Base-by-base conservation (phyloP, 2,113 vertebrate species). In the Choloepus hoffmanni region DNA sequence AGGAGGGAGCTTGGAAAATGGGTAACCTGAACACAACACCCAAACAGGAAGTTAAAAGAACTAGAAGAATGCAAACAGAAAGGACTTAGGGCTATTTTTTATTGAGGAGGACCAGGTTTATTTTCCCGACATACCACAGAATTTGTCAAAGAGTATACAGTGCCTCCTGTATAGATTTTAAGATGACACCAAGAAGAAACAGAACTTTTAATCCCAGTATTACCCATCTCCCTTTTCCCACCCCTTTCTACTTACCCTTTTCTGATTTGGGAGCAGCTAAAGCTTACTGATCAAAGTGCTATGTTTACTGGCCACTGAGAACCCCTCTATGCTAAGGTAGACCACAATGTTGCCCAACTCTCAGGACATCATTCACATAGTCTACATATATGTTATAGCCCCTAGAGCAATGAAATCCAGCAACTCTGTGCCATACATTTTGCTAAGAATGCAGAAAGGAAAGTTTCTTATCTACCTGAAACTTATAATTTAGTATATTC, bases 181-280 rank as follows among this genome's bases (percentile, higher is more conserved):
- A 53, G n/a, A 82, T 68, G 7, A 26, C 30, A 79, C 28, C 89
- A 94, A 89, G 62, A 1, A 95, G 55, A 83, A 95, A 94, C 43
- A 3, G 13, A 55, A 85, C 55, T 89, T 89, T 92, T 62, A 84
- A 90, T 82, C 53, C 43, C 76, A 30, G 18, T 77, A 68, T 65
- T 43, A 43, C 24, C 78, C 40, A 90, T 3, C 30, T 26, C 9
- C 7, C 43, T 67, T 45, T 43, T 60, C 65, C 4, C 28, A 82
- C 0, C 23, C 10, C 78, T 79, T 89, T 81, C 90, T 95, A 93
- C 23, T 50, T 77, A 73, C 1, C 13, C 21, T 89, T 88, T 93
- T 77, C 63, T 92, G 86, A 55, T 53, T 50, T 95, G 48, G 84
- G 36, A n/a, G 33, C 48, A 94, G 11, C 72, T 28, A 83, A 81